Evolutionary conservation across 2,797 vertebrate species (phyloP).

Genomic region (Cirrhinus mrigala): DNA sequence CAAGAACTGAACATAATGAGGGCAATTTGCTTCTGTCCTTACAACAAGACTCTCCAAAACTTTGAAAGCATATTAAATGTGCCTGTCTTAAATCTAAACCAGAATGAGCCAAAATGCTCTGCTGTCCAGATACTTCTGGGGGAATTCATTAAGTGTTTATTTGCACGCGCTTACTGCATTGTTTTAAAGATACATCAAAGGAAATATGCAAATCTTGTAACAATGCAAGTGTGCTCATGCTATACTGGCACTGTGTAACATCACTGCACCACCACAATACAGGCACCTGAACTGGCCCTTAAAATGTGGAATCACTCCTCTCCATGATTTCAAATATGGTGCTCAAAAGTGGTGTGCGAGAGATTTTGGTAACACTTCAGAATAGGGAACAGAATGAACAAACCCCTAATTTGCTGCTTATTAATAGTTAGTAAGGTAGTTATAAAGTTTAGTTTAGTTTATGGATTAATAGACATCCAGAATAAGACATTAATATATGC

Average conservation of each 20-base stretch:
- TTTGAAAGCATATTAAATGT: conserved; percentile 46
- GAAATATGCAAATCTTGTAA: background rate
- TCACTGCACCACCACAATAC: background rate
- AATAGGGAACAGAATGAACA: too few species aligned
- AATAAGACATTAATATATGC: too few species aligned
- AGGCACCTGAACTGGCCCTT: background rate
- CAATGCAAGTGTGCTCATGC: background rate
- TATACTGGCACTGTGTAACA: background rate
- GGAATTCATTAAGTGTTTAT: conserved; percentile 10
- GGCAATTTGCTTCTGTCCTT: conserved; percentile 39
- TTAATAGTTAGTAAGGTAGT: too few species aligned
- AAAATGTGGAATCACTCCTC: background rate
- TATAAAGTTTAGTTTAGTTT: too few species aligned
- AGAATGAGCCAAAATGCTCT: background rate
- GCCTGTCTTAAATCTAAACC: background rate
- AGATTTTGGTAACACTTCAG: background rate
- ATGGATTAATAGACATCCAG: too few species aligned
- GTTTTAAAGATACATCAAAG: background rate
- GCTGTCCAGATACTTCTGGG: background rate
- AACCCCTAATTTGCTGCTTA: too few species aligned
- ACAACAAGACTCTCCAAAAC: conserved; percentile 27
- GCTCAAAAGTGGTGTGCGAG: background rate
- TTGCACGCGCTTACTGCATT: background rate
- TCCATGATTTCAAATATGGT: background rate
- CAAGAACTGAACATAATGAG: conserved; percentile 41